A percentile compares a stretch with the other conserved stretches of the same genome.
These are phyloP conservation scores for Homarus gammarus DNA, from an alignment of 2,888 invertebrate species.

Conservation along the genomic window DNA sequence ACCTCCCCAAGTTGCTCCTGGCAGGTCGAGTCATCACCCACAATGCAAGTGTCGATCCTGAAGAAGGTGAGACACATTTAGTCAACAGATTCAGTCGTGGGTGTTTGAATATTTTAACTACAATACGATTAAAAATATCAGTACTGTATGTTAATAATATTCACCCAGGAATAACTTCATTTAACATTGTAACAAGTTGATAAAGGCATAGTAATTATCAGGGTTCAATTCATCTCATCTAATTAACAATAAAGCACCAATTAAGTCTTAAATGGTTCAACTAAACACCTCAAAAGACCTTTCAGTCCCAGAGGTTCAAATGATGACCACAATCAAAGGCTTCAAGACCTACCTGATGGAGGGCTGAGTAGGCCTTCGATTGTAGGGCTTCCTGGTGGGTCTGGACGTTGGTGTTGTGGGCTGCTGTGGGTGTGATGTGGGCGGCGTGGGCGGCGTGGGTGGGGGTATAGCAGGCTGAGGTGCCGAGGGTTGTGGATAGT, in stretches of 20 bases:
- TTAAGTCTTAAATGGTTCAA: too few species aligned
- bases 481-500: conserved; percentile 15
- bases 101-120: too few species aligned
- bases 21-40: conserved; percentile 94
- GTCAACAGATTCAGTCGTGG: too few species aligned
- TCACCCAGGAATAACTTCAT: conserved; percentile 10
- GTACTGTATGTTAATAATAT: too few species aligned
- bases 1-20: conserved; percentile 92
- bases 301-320: too few species aligned
- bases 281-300: too few species aligned
- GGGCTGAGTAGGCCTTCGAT: conserved; percentile 70
- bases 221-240: too few species aligned
- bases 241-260: too few species aligned
- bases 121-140: too few species aligned
- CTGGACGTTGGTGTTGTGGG: conserved; percentile 31
- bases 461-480: conserved; percentile 7
- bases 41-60: conserved; percentile 94
- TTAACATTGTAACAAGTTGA: background rate
- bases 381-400: conserved; percentile 52
- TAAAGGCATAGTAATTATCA: conserved; percentile 5
- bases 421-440: conserved; percentile 46
- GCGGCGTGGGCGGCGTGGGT: conserved; percentile 48
- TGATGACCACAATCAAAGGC: too few species aligned
- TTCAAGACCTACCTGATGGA: conserved; percentile 74
- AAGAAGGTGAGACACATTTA: conserved; percentile 67